Evolutionary conservation across 2,888 invertebrate species (phyloP).

Genomic region (Mimas tiliae): DNA sequence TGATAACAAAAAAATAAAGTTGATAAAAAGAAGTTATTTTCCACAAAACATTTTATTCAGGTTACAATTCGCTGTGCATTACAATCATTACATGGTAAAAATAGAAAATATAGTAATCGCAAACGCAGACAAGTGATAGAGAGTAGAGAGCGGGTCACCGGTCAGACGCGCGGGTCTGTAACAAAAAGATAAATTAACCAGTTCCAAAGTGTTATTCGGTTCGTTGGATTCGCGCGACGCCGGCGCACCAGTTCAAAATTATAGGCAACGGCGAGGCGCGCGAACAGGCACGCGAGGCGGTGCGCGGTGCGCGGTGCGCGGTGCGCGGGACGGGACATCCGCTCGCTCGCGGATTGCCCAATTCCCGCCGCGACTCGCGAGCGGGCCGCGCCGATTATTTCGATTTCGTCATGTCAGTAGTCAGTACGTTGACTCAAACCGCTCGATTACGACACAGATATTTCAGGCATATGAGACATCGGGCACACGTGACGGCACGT

Average conservation of each 20-base stretch:
- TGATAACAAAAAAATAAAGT: conserved; percentile 33
- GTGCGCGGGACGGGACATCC: conserved; percentile 56
- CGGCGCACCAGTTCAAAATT: conserved; percentile 62
- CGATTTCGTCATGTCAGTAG: conserved; percentile 68
- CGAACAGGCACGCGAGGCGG: conserved; percentile 37
- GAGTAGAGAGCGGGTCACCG: conserved; percentile 23
- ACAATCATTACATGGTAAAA: conserved; percentile 27
- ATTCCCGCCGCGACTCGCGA: conserved; percentile 66
- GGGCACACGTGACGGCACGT: conserved; percentile 18
- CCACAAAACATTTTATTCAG: conserved; percentile 30
- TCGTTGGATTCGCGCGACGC: conserved; percentile 59
- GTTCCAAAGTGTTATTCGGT: conserved; percentile 55
- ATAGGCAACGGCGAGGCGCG: conserved; percentile 52
- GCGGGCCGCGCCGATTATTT: conserved; percentile 59
- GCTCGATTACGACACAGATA: conserved; percentile 65
- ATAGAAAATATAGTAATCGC: conserved; percentile 32
- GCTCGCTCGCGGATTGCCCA: conserved; percentile 76
- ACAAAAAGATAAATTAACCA: conserved; percentile 58
- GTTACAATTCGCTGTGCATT: conserved; percentile 25
- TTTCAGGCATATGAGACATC: conserved; percentile 42
- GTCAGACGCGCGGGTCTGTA: conserved; percentile 47
- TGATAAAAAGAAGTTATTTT: conserved; percentile 35
- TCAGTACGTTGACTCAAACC: conserved; percentile 66
- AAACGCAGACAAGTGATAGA: conserved; percentile 1
- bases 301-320: conserved; percentile 45